phyloP scores from a whole-genome alignment of 1,140 invertebrate genomes.

The Samia ricini region DNA sequence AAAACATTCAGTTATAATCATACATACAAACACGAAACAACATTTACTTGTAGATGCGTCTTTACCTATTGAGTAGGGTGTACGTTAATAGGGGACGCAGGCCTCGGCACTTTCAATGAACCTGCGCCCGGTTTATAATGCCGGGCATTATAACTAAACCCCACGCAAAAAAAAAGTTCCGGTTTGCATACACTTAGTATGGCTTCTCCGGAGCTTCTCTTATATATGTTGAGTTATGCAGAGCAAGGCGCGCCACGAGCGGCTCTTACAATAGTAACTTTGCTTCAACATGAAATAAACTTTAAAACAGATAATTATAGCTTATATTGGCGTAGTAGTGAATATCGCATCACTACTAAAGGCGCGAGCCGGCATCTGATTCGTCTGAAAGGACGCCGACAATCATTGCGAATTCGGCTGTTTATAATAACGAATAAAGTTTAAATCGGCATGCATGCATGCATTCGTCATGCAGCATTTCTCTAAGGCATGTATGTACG shows the following conservation, averaged over 20 bases:
- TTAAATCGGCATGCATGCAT: slow-evolving; percentile 2
- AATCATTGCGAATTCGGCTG: slow-evolving; percentile 2
- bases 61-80: not conserved
- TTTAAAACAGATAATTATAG: not conserved
- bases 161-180: not conserved
- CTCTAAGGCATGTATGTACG: not conserved
- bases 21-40: too few species aligned
- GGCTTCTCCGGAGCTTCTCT: not conserved
- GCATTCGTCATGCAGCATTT: too few species aligned
- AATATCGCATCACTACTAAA: slow-evolving; percentile 1
- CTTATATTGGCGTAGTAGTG: not conserved
- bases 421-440: not conserved
- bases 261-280: slow-evolving; percentile 10
- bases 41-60: too few species aligned
- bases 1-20: too few species aligned
- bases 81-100: not conserved
- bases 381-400: slow-evolving; percentile 5
- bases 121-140: slow-evolving; percentile 5
- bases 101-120: slow-evolving; percentile 4
- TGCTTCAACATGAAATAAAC: slow-evolving; percentile 7
- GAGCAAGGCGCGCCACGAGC: not conserved
- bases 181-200: slow-evolving; percentile 4
- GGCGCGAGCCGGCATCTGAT: not conserved
- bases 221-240: slow-evolving; percentile 1
- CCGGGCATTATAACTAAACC: slow-evolving; percentile 1